These are phyloP conservation scores for Desmodus rotundus DNA, from an alignment of 2,113 vertebrate species.

Conservation along the genomic window DNA sequence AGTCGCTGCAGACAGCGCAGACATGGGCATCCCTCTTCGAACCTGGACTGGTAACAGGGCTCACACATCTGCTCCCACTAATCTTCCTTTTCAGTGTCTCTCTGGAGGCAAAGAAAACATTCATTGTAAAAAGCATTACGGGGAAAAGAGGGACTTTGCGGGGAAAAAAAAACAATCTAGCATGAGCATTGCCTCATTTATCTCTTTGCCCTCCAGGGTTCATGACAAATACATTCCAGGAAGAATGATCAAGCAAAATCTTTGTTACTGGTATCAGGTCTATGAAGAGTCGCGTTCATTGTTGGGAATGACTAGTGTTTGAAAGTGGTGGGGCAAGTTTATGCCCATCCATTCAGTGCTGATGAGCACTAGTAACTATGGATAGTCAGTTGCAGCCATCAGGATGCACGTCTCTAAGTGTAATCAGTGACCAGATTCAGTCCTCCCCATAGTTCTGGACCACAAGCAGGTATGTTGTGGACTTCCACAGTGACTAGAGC, in stretches of 20 bases:
- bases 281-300: neutral
- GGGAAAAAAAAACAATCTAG: neutral
- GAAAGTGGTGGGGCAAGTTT: neutral
- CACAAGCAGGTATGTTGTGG: neutral
- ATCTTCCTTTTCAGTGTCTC: conserved; percentile 82
- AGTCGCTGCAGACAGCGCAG: conserved; percentile 96
- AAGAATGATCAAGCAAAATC: neutral
- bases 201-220: neutral
- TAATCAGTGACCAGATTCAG: neutral
- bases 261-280: neutral
- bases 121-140: conserved; percentile 26
- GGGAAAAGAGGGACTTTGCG: neutral
- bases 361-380: neutral
- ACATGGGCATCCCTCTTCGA: conserved; percentile 92
- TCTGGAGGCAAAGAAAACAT: conserved; percentile 79
- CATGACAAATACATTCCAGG: neutral
- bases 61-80: conserved; percentile 75
- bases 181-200: neutral
- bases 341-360: no score
- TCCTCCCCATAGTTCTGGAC: neutral
- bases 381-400: neutral
- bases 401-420: neutral
- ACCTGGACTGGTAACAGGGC: conserved; percentile 77
- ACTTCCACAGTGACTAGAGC: neutral
- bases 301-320: neutral